Evolutionary conservation across 1,140 invertebrate species (phyloP), one percentile per base, ranked within the genome.

Genomic region (Mya arenaria): DNA sequence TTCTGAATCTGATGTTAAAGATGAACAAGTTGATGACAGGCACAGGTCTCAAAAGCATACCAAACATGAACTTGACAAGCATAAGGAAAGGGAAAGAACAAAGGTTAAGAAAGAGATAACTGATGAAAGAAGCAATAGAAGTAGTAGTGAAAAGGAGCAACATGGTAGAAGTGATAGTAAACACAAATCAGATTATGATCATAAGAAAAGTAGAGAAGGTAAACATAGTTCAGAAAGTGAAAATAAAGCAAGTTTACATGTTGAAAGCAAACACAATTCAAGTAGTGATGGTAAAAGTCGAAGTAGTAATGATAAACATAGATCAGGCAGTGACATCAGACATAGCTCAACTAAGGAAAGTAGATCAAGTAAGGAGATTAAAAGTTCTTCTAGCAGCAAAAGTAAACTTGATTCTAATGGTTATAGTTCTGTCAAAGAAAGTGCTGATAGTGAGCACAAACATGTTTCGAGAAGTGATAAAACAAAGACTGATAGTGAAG

Each of bases 251-350:
- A n/a, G n/a, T n/a, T n/a, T n/a, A n/a, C n/a, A n/a, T n/a, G n/a
- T n/a, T n/a, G n/a, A n/a, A n/a, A n/a, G n/a, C n/a, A n/a, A n/a
- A n/a, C n/a, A n/a, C n/a, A n/a, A n/a, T n/a, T n/a, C n/a, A 55
- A 23, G 34, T 28, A 15, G 23, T 48, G 48, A 72, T 28, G 23
- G 30, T 23, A 71, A 69, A 69, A 56, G n/a, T 25, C 25, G 6
- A 41, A n/a, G 39, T 0, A 36, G 25, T 41, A 65, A n/a, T 71
- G 77, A 60, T 39, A 68, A 23, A 39, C 36, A 71, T 69, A 25
- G 10, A 44, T 41, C 52, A 37, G 13, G 1, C 6, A 25, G 39
- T 69, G 55, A 71, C 0, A 37, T n/a, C 15, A 56, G 28, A 30
- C 28, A 62, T 19, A 72, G 23, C 0, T 25, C 23, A 39, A 19